A percentile compares a stretch with the other conserved stretches of the same genome.
phyloP scores from a whole-genome alignment of 2,888 invertebrate genomes.

The Drosophila tanythrix region DNA sequence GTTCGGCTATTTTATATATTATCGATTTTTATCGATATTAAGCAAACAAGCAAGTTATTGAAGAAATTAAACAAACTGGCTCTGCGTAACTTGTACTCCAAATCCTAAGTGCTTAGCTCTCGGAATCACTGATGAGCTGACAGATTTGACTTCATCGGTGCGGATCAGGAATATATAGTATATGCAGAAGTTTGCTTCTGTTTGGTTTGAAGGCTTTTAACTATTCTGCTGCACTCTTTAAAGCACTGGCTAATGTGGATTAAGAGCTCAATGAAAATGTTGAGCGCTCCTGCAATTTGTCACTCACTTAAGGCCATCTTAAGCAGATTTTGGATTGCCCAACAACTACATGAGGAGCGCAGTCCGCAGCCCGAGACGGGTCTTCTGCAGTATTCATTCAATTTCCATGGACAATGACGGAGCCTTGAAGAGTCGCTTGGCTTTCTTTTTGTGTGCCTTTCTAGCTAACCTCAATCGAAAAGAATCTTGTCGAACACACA shows the following conservation, averaged over 20 bases:
- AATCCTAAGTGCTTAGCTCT: neutral
- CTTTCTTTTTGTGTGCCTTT: constrained; percentile 4
- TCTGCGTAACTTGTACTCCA: neutral
- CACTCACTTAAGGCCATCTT: neutral
- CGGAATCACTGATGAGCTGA: neutral
- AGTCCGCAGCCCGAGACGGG: too few relatives aligned
- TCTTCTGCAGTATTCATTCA: neutral
- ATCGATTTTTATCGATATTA: neutral
- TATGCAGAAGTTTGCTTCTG: too few relatives aligned
- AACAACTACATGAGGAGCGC: too few relatives aligned
- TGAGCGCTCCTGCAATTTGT: neutral
- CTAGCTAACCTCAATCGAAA: constrained; percentile 15
- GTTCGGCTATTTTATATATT: accelerated
- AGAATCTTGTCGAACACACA: neutral
- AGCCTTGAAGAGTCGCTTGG: constrained; percentile 5
- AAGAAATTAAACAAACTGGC: neutral
- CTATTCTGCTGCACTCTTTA: neutral
- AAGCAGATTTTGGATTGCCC: neutral
- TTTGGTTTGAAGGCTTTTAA: too few relatives aligned
- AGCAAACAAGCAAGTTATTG: neutral
- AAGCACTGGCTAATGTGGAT: neutral
- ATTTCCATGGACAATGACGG: neutral
- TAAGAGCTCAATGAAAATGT: neutral
- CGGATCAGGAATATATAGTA: neutral
- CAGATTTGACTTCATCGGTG: neutral